A percentile compares a stretch with the other conserved stretches of the same genome.
Conservation (phyloP, 2,113 vertebrate genomes). For the Embiotoca jacksoni region DNA sequence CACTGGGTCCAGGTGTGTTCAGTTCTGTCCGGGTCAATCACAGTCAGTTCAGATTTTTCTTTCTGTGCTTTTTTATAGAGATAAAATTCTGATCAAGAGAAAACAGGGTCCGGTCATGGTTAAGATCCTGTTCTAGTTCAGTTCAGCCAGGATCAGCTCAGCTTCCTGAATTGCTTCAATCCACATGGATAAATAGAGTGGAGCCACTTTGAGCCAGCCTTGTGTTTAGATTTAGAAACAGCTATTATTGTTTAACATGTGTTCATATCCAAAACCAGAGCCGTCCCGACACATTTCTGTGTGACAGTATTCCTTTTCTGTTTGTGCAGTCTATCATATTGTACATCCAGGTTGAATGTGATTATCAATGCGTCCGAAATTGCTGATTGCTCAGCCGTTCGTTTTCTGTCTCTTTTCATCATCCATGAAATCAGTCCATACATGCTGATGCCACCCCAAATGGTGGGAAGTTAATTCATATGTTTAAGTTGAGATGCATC, state of each 20-base stretch:
- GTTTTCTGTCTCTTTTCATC: not conserved
- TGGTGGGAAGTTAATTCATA: slow-evolving; percentile 6
- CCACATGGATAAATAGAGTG: slow-evolving; percentile 30
- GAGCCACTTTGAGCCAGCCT: slow-evolving; percentile 5
- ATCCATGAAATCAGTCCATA: slow-evolving; percentile 17
- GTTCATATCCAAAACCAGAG: slow-evolving; percentile 29
- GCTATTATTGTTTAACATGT: slow-evolving; percentile 4
- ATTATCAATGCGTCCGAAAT: slow-evolving; percentile 31
- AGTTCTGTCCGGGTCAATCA: slow-evolving; percentile 11
- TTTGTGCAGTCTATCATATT: slow-evolving; percentile 17
- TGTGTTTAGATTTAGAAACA: slow-evolving; percentile 17
- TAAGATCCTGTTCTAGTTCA: slow-evolving; percentile 41
- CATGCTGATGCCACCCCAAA: slow-evolving; percentile 13
- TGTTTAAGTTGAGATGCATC: slow-evolving; percentile 23
- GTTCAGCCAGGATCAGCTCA: slow-evolving; percentile 1
- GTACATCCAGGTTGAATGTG: slow-evolving; percentile 38
- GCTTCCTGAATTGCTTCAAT: slow-evolving; percentile 34
- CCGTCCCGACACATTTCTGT: not conserved
- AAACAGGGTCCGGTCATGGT: slow-evolving; percentile 16
- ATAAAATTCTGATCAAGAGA: slow-evolving; percentile 10
- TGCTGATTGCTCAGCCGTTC: not conserved
- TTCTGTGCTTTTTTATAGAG: slow-evolving; percentile 26
- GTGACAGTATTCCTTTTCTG: slow-evolving; percentile 11
- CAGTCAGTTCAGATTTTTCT: slow-evolving; percentile 27
- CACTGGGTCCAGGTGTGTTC: slow-evolving; percentile 10